These are phyloP conservation scores for Mylabris phalerata DNA, from an alignment of 1,140 invertebrate species.

Conservation along the genomic window DNA sequence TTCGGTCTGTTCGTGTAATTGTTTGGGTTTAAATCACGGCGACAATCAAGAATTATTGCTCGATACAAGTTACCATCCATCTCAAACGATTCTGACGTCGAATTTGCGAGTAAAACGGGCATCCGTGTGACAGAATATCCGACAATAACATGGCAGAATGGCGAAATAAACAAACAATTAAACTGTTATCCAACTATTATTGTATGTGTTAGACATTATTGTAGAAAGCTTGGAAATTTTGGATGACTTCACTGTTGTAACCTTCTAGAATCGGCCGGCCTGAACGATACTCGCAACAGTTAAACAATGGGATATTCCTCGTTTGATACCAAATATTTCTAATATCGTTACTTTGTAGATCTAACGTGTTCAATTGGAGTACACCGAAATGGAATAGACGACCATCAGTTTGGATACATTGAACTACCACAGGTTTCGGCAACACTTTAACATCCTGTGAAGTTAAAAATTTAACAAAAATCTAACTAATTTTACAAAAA, in stretches of 20 bases:
- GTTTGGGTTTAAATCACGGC: slow-evolving; percentile 51
- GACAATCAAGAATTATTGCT: slow-evolving; percentile 46
- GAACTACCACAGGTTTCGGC: slow-evolving; percentile 71
- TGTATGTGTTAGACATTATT: slow-evolving; percentile 43
- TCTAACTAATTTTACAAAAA: slow-evolving; percentile 12
- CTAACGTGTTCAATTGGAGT: slow-evolving; percentile 79
- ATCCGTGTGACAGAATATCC: slow-evolving; percentile 36
- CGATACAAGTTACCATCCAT: slow-evolving; percentile 46
- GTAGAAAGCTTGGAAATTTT: slow-evolving; percentile 71
- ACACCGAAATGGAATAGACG: slow-evolving; percentile 70
- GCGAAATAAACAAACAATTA: not conserved
- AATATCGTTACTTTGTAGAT: slow-evolving; percentile 54
- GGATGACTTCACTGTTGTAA: slow-evolving; percentile 73
- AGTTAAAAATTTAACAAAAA: slow-evolving; percentile 30
- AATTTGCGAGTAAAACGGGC: slow-evolving; percentile 37
- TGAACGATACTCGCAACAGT: slow-evolving; percentile 53
- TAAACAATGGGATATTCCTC: slow-evolving; percentile 58
- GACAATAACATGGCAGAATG: not conserved
- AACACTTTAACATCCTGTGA: slow-evolving; percentile 55
- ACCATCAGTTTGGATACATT: slow-evolving; percentile 72
- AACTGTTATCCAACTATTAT: not conserved
- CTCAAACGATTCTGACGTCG: slow-evolving; percentile 31
- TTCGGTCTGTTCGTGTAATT: slow-evolving; percentile 67
- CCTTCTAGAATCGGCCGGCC: slow-evolving; percentile 59
- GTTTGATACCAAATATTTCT: slow-evolving; percentile 77